Base-by-base conservation (phyloP, 23 tunicate genomes). In the Styela plicata region DNA sequence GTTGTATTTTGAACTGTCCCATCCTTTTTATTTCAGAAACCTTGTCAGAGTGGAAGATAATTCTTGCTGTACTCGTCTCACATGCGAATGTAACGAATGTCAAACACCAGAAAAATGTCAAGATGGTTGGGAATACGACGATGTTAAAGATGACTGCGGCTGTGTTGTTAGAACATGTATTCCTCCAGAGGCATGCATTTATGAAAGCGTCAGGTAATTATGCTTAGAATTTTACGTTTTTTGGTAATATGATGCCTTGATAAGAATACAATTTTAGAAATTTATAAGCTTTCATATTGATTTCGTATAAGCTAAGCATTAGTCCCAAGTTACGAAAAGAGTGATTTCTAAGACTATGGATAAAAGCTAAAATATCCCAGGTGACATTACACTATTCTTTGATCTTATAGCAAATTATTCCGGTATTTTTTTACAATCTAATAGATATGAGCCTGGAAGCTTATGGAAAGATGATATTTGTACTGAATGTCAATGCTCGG, bases 391-490 rank as follows among this genome's bases (percentile, higher is more conserved):
- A n/a, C n/a, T n/a, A n/a, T n/a, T n/a, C n/a, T n/a, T n/a, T n/a
- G n/a, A n/a, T n/a, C n/a, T n/a, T n/a, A n/a, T n/a, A n/a, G n/a
- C n/a, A n/a, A n/a, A n/a, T n/a, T n/a, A n/a, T n/a, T n/a, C n/a
- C n/a, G n/a, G n/a, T n/a, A n/a, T 0, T 0, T 0, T 0, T 29
- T 27, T 67, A 18, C 2, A 67, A 13, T 7, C 31, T 18, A 67
- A 27, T 24, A 67, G 71, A 67, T 67, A 67, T 24, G 71, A 44
- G 18, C 33, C 61, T 79, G 99, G 89, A 53, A 74, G 63, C n/a
- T 70, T 80, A 3, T 94, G 99, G 99, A 90, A 30, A 80, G 95
- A 86, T 52, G 99, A 89, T 73, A 73, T 85, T 0, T 94, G 99
- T 89, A 94, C 95, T 37, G 90, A 90, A 83, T 94, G 99, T 83